These are phyloP conservation scores for Solen grandis DNA, from an alignment of 1,140 invertebrate genomes.

Conservation along the genomic window DNA sequence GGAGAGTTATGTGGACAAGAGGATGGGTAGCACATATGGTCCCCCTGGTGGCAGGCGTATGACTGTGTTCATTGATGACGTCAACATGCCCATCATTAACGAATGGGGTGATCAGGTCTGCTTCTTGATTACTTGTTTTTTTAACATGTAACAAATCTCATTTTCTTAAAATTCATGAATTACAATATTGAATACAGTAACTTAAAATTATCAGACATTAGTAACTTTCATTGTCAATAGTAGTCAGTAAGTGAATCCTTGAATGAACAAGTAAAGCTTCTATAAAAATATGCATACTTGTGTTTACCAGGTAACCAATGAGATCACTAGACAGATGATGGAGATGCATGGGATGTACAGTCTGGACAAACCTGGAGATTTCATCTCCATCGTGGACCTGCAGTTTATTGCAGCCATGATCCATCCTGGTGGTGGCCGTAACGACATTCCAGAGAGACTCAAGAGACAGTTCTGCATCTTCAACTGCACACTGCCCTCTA, in stretches of 20 bases:
- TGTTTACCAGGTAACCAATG: conserved; percentile 91
- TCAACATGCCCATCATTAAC: conserved; percentile 97
- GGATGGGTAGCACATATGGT: conserved; percentile 96
- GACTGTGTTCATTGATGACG: conserved; percentile 96
- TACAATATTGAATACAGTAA: too few species aligned
- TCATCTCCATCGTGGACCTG: conserved; percentile 93
- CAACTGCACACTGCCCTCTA: conserved; percentile 95
- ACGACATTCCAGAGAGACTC: conserved; percentile 96
- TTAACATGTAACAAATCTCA: too few species aligned
- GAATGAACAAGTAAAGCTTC: too few species aligned
- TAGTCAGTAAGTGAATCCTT: too few species aligned
- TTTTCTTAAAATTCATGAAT: too few species aligned
- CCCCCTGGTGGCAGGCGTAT: conserved; percentile 95
- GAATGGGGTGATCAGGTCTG: conserved; percentile 94
- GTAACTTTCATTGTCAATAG: too few species aligned
- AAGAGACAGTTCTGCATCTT: conserved; percentile 97
- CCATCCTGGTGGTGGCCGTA: conserved; percentile 95
- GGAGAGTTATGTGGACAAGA: conserved; percentile 97
- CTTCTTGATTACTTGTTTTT: background rate
- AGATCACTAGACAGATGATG: conserved; percentile 97
- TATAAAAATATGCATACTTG: too few species aligned
- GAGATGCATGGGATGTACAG: conserved; percentile 99
- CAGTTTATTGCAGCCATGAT: conserved; percentile 94
- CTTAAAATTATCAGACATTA: too few species aligned
- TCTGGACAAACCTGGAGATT: conserved; percentile 97